A percentile compares a stretch with the other conserved stretches of the same genome.
phyloP scores from a whole-genome alignment of 1,140 invertebrate species.

The Bombus cullumanus region DNA sequence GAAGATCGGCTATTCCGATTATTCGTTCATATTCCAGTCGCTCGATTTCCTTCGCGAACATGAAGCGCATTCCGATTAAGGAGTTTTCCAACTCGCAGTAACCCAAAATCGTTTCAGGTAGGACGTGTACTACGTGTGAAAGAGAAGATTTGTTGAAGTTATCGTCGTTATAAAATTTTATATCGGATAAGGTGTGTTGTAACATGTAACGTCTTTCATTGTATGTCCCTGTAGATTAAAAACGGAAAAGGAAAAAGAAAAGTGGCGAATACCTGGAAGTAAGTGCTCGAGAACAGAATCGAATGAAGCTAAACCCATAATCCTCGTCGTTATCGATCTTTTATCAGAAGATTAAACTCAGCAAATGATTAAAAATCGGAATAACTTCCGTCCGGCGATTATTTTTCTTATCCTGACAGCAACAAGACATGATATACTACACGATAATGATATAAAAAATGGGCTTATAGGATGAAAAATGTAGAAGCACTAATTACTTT shows the following conservation, averaged over 20 bases:
- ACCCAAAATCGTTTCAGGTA: not conserved
- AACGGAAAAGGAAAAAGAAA: not conserved
- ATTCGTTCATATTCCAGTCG: conserved; percentile 2
- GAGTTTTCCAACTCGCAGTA: not conserved
- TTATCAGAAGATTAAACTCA: not conserved
- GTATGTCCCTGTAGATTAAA: not conserved
- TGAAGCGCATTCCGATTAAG: conserved; percentile 2
- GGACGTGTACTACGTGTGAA: too few species aligned
- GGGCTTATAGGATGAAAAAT: too few species aligned
- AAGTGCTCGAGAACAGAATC: not conserved
- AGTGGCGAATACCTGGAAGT: not conserved
- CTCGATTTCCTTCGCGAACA: not conserved
- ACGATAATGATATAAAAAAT: too few species aligned
- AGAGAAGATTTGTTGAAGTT: not conserved
- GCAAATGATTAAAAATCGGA: not conserved
- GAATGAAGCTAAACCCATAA: too few species aligned
- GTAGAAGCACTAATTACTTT: too few species aligned
- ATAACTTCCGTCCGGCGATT: conserved; percentile 1
- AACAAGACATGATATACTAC: not conserved
- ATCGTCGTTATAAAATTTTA: not conserved
- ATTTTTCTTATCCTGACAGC: not conserved
- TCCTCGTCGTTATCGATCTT: not conserved
- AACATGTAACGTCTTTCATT: too few species aligned
- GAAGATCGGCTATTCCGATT: conserved; percentile 12
- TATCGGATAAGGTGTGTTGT: too few species aligned